Percentiles rank a stretch among this genome's conserved stretches.
phyloP scores from a whole-genome alignment of 2,113 vertebrate genomes.

The Acrocephalus arundinaceus region DNA sequence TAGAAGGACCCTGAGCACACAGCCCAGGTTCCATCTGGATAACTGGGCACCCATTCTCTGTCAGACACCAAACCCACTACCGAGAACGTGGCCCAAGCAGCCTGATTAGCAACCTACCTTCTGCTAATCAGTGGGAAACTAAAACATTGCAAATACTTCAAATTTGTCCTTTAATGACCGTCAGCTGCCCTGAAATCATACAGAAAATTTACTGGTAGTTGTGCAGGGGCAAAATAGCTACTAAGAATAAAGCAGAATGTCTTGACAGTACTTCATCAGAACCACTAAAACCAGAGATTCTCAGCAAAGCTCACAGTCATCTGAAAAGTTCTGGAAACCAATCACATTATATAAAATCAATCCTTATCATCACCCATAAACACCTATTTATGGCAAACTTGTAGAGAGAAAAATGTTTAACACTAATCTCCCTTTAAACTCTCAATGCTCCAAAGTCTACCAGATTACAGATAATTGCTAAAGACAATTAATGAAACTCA shows the following conservation, averaged over 20 bases:
- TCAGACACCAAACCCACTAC: background rate
- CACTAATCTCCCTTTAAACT: background rate
- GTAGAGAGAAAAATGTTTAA: background rate
- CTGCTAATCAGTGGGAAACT: background rate
- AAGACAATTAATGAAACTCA: background rate
- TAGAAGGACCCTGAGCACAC: background rate
- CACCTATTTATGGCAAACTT: background rate
- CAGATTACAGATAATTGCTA: background rate
- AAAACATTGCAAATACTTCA: fast-evolving
- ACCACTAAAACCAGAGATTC: background rate
- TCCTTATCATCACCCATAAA: background rate
- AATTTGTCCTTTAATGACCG: background rate
- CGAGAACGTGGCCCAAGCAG: fast-evolving
- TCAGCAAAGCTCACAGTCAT: background rate
- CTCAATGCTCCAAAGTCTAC: background rate
- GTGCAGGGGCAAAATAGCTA: background rate
- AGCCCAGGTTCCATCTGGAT: background rate
- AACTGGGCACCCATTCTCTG: background rate
- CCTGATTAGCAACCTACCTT: background rate
- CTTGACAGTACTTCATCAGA: background rate
- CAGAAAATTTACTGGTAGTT: background rate
- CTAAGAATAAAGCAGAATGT: background rate
- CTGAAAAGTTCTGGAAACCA: background rate
- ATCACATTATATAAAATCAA: background rate
- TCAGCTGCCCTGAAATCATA: background rate